A percentile compares a stretch with the other conserved stretches of the same genome.
Evolutionary conservation across 1,140 invertebrate genomes (phyloP).

Genomic region (Meloidogyne exigua): DNA sequence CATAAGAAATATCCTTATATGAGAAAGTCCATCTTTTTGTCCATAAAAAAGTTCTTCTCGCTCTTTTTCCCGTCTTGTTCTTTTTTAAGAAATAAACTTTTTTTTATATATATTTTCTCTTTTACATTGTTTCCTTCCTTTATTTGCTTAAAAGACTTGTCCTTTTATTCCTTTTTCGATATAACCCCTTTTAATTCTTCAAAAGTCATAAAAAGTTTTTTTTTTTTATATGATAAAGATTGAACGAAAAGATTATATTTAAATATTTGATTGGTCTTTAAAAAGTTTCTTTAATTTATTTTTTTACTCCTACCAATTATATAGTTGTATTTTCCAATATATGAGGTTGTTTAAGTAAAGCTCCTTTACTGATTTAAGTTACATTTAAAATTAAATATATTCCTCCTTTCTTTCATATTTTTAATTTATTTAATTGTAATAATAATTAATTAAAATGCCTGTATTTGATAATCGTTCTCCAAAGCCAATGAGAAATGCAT

Average conservation of each 20-base stretch:
- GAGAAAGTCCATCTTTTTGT: not conserved
- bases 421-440: too few relatives aligned
- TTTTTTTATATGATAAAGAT: not conserved
- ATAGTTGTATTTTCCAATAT: too few relatives aligned
- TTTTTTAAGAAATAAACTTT: not conserved
- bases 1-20: too few relatives aligned
- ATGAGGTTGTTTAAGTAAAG: too few relatives aligned
- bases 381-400: too few relatives aligned
- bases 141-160: not conserved
- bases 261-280: too few relatives aligned
- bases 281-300: too few relatives aligned
- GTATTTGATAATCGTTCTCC: constrained; percentile 9
- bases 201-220: not conserved
- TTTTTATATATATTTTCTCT: not conserved
- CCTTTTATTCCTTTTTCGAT: not conserved
- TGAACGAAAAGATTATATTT: not conserved
- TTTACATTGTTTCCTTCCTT: not conserved
- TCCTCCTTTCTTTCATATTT: too few relatives aligned
- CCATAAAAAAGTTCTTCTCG: not conserved
- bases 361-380: too few relatives aligned
- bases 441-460: not conserved
- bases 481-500: constrained; percentile 13
- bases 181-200: not conserved
- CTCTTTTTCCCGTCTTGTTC: too few relatives aligned
- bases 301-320: too few relatives aligned